A percentile compares a stretch with the other conserved stretches of the same genome.
Conservation (phyloP, 2,113 vertebrate species). For the Callipepla squamata region DNA sequence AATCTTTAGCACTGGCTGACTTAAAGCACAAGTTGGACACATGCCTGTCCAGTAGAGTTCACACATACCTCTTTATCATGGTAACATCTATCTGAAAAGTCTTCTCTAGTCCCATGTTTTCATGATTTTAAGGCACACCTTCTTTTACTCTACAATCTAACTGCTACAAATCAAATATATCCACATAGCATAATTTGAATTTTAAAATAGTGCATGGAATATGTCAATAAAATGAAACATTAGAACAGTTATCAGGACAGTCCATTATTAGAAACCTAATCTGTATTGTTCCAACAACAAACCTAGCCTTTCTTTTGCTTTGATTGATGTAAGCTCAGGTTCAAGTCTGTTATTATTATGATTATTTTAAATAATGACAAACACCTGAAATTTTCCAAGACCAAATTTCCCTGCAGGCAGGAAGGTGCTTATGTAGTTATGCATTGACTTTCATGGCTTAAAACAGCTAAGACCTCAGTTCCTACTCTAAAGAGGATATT, state of each 20-base stretch:
- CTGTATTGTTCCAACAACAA: not conserved
- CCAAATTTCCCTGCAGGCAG: not conserved
- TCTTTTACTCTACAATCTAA: not conserved
- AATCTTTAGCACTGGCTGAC: not conserved
- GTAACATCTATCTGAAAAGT: not conserved
- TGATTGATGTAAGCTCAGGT: not conserved
- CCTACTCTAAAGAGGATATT: not conserved
- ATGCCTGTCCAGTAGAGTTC: not conserved
- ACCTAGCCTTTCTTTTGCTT: not conserved
- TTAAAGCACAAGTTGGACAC: not conserved
- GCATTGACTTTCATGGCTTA: not conserved
- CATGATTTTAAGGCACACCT: not conserved
- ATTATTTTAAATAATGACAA: constrained; percentile 34
- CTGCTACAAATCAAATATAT: not conserved
- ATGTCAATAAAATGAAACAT: not conserved
- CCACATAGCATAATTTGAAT: not conserved
- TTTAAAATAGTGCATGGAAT: not conserved
- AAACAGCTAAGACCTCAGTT: not conserved
- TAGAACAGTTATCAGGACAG: not conserved
- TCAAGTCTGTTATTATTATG: not conserved
- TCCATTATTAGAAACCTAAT: not conserved
- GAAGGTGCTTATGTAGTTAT: not conserved
- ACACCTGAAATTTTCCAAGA: constrained; percentile 40
- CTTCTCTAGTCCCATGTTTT: not conserved
- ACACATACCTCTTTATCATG: not conserved